Evolutionary conservation across 2,797 vertebrate species (phyloP), one percentile per base, ranked within the genome.

Genomic region (Muscicapa comitata): DNA sequence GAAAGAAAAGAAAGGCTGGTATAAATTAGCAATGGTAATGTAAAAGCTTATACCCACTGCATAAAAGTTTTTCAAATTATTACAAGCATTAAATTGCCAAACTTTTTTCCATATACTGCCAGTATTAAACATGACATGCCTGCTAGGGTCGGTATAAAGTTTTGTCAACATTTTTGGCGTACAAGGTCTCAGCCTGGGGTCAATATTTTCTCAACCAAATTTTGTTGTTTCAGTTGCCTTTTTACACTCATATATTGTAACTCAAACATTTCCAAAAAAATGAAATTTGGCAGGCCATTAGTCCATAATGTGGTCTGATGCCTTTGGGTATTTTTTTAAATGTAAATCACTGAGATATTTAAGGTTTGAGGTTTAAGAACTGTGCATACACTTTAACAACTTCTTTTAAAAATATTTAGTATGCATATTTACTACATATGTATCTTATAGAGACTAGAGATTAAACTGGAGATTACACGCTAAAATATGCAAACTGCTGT

Each of bases 141-240:
- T 73, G 74, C 95, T 95, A 88, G 96, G 94, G 93, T 85, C 91
- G 88, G 93, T 94, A 95, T 96, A 97, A 97, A 97, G 86, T 97
- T 97, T 97, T 97, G 95, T 97, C 97, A 96, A 95, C 84, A 93
- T 97, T 97, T 94, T 95, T 98, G 97, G 97, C 88, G 23, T 81
- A 87, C 17, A 11, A 28, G 50, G n/a, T 91, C 93, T 96, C 76
- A 90, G 97, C 97, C 97, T 95, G 70, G 75, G 90, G 97, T 97
- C 97, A 96, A 81, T 97, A 97, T 97, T 97, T 98, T 95, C 94
- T 96, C 48, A 80, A 97, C 97, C 93, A 96, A 97, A 97, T 98
- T 97, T 97, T 98, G 97, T 97, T 98, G 97, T 97, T 98, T 98
- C 96, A 97, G 95, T 97, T 98, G 96, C 90, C 82, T 93, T 93